Evolutionary conservation across 2,797 vertebrate species (phyloP).

Genomic region (Takifugu ocellatus): DNA sequence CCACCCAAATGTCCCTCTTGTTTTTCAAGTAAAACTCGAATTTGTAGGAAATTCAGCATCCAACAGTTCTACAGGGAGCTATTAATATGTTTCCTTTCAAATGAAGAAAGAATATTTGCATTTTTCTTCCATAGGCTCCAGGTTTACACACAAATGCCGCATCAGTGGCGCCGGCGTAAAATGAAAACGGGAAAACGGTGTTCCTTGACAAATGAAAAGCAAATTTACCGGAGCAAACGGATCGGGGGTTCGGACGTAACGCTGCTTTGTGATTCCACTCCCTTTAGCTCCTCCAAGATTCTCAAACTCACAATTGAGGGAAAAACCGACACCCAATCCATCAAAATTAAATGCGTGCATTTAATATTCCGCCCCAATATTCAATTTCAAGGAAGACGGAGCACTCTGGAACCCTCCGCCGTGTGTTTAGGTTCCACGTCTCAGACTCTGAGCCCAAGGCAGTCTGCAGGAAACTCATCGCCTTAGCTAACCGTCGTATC

Average conservation of each 20-base stretch:
- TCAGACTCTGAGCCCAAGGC: not conserved
- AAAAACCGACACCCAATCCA: not conserved
- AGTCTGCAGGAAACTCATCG: slow-evolving; percentile 11
- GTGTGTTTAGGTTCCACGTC: not conserved
- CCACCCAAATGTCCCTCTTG: not conserved
- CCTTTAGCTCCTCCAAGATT: too few relatives aligned
- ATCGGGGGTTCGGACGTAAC: slow-evolving; percentile 22
- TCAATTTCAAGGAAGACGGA: not conserved
- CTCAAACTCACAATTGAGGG: too few relatives aligned
- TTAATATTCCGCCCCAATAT: not conserved
- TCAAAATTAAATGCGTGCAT: not conserved
- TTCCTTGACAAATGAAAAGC: slow-evolving; percentile 2
- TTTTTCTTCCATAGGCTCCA: not conserved
- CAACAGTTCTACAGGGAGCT: not conserved
- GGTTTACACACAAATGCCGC: slow-evolving; percentile 2
- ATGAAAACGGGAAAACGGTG: not conserved
- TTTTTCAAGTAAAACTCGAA: not conserved
- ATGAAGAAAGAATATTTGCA: not conserved
- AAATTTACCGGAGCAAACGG: slow-evolving; percentile 8
- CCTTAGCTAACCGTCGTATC: slow-evolving; percentile 34
- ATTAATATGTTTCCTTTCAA: not conserved
- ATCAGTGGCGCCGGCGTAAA: not conserved
- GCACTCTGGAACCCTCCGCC: not conserved
- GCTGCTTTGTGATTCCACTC: slow-evolving; percentile 8
- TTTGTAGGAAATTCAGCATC: not conserved